phyloP scores from a whole-genome alignment of 2,113 vertebrate genomes.

The Forbesichthys agassizii region DNA sequence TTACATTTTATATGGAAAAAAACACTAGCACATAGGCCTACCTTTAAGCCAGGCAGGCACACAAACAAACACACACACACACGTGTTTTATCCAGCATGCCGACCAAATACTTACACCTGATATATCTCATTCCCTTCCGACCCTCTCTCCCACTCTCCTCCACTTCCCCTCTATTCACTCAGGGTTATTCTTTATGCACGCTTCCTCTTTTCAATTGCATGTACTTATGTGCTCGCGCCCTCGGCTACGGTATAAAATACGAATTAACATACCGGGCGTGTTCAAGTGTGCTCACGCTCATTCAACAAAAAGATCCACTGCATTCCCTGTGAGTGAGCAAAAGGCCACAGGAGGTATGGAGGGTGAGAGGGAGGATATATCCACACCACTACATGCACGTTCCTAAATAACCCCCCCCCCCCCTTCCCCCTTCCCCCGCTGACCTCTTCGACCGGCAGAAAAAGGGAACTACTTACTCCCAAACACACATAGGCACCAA shows the following conservation, averaged over 20 bases:
- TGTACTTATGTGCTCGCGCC: not conserved
- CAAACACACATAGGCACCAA: constrained; percentile 1
- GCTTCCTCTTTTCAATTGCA: constrained; percentile 10
- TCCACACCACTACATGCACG: constrained; percentile 12
- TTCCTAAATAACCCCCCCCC: constrained; percentile 38
- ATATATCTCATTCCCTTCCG: too few species aligned
- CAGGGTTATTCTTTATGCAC: not conserved
- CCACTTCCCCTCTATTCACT: not conserved
- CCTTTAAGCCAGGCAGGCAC: not conserved
- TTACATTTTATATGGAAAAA: not conserved
- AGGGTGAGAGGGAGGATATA: not conserved
- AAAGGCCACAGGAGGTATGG: not conserved
- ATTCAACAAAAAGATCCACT: constrained; percentile 42
- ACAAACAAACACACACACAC: constrained; percentile 6
- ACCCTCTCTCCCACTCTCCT: too few species aligned
- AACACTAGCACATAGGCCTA: not conserved
- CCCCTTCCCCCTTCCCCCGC: not conserved
- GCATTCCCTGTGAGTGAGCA: constrained; percentile 20
- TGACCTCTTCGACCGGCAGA: constrained; percentile 16
- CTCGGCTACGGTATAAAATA: not conserved
- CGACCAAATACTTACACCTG: not conserved
- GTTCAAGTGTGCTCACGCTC: constrained; percentile 6
- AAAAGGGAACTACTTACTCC: constrained; percentile 9
- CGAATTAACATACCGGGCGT: not conserved
- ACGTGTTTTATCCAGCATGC: not conserved